phyloP scores from a whole-genome alignment of 2,888 invertebrate genomes.

The Drosophila picticornis region DNA sequence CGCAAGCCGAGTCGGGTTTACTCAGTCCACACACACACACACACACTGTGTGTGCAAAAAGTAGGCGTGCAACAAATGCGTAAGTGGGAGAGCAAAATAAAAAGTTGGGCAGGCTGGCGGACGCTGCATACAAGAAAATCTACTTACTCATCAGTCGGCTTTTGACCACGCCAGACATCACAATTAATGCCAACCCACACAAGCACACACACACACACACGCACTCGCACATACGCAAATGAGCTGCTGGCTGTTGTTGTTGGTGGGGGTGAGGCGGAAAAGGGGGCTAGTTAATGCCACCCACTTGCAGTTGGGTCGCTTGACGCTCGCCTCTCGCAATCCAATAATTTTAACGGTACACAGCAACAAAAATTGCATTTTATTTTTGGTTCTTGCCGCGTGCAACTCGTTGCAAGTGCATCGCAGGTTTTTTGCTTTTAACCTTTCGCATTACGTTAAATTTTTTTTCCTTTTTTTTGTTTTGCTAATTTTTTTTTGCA shows the following conservation, averaged over 20 bases:
- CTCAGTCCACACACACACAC: slow-evolving; percentile 9
- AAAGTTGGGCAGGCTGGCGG: slow-evolving; percentile 28
- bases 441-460: slow-evolving; percentile 14
- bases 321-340: slow-evolving; percentile 44
- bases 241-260: slow-evolving; percentile 16
- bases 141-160: slow-evolving; percentile 75
- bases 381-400: slow-evolving; percentile 72
- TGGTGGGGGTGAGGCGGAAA: background rate
- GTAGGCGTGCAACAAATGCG: slow-evolving; percentile 52
- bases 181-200: slow-evolving; percentile 72
- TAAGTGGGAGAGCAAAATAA: slow-evolving; percentile 20
- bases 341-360: slow-evolving; percentile 72
- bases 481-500: slow-evolving; percentile 26
- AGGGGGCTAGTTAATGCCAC: slow-evolving; percentile 71
- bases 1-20: slow-evolving; percentile 34
- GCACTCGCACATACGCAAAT: slow-evolving; percentile 34
- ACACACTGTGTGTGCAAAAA: slow-evolving; percentile 30
- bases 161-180: slow-evolving; percentile 74
- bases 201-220: slow-evolving; percentile 35
- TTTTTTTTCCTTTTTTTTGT: slow-evolving; percentile 9
- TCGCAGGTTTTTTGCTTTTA: slow-evolving; percentile 45
- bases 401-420: slow-evolving; percentile 37
- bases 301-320: slow-evolving; percentile 47
- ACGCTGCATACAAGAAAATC: slow-evolving; percentile 77
- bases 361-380: slow-evolving; percentile 80